Evolutionary conservation across 1,140 invertebrate species (phyloP), one percentile per base, ranked within the genome.

Genomic region (Varroa destructor): DNA sequence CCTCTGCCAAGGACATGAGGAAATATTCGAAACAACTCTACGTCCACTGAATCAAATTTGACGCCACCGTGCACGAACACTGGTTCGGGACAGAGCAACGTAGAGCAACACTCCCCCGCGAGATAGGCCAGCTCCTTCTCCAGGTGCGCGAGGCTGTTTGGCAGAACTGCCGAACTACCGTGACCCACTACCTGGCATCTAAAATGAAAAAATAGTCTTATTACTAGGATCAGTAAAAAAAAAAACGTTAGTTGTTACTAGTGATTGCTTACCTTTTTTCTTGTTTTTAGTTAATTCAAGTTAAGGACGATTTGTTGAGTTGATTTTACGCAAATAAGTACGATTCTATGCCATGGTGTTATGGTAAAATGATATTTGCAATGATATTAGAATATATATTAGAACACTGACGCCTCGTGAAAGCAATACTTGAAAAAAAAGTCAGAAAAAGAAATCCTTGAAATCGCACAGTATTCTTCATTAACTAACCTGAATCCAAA

Each of bases 91-190:
- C 88, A 90, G 84, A 93, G 90, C 1, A 93, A 84, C 79, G 89
- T 88, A 10, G 88, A 87, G 71, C 88, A 87, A 81, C 92, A 94
- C 81, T 91, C 88, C 72, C 91, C 91, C 36, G 90, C 92, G 12
- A 94, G 82, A 81, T 91, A 93, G 1, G 90, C 84, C 54, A 97
- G 81, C 80, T 97, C 93, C 78, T 89, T 89, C 81, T 97, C 93
- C 25, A 96, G 79, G 75, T 88, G 86, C 72, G 85, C 85, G 12
- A 94, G 80, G 36, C 81, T 82, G 79, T 81, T 75, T n/a, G 74
- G 78, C 71, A n/a, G 12, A 71, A 73, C 73, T 37, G 58, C 55
- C 71, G 56, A 71, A 56, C 70, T 70, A 72, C 70, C 43, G 51
- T 73, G 70, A 64, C 43, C 93, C 70, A 93, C 86, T 55, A 94